Evolutionary conservation across 2,797 vertebrate genomes (phyloP), one percentile per base, ranked within the genome.

Genomic region (Poeciliopsis gracilis): DNA sequence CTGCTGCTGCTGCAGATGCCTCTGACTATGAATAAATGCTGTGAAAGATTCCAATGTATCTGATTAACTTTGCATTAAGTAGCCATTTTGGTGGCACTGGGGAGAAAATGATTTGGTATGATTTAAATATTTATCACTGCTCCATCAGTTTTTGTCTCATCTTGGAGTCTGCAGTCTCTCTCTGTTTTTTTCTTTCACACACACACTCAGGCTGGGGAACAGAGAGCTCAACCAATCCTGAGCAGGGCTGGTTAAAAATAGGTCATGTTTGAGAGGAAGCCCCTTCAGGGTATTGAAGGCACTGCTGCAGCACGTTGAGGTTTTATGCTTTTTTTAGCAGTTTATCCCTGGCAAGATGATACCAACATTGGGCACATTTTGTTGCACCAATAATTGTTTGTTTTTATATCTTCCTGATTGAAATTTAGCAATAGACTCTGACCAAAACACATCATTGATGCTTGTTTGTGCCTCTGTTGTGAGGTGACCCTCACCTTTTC

Each of bases 401-500:
- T 79, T 72, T 76, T 55, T 53, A 57, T 74, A 12, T 38, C 63
- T 73, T 57, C 41, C 73, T 57, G 15, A 57, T 67, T 41, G 9
- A 67, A 41, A 41, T 38, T 41, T 67, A 67, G 18, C 9, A 20
- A 38, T 18, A 6, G 4, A 10, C 30, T 61, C 2, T 30, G 7
- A 30, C 2, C 36, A 67, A 57, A 57, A 43, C 57, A 83, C 45
- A 69, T 71, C 38, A 28, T 45, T 75, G 1, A 82, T 46, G 45
- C 13, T 59, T 30, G 2, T 45, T 47, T 36, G 41, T 5, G 45
- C 12, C 28, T 23, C 2, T 33, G 53, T 75, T 41, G 20, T 76
- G 23, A 41, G 61, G 15, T 66, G 38, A 38, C 61, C 43, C 91
- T 94, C 72, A 99, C 98, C 97, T 93, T 95, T 97, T 90, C 98